These are phyloP conservation scores for Hydriomena furcata DNA, from an alignment of 2,888 invertebrate genomes.

Conservation along the genomic window DNA sequence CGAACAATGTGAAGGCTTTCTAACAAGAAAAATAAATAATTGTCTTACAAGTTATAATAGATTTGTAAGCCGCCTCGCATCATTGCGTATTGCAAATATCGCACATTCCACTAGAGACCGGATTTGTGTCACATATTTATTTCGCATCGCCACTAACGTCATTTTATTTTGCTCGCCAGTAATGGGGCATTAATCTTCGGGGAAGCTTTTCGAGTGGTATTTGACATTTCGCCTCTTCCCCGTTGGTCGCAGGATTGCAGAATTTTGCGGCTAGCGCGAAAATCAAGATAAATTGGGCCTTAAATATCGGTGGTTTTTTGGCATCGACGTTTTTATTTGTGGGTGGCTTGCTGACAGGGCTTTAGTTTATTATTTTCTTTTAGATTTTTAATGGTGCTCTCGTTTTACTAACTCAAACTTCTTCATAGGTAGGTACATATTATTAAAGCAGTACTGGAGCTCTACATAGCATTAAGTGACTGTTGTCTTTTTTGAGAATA, in stretches of 20 bases:
- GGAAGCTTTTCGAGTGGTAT: slow-evolving; percentile 46
- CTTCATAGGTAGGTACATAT: no score
- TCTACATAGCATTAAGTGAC: no score
- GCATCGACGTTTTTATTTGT: slow-evolving; percentile 11
- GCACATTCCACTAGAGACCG: slow-evolving; percentile 6
- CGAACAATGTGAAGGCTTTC: no score
- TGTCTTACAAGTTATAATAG: no score
- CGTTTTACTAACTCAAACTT: no score
- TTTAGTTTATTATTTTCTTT: slow-evolving; percentile 2
- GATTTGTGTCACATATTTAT: slow-evolving; percentile 23
- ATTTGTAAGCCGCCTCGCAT: neutral
- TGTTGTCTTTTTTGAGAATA: no score
- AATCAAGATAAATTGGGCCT: slow-evolving; percentile 27
- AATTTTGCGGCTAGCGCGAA: slow-evolving; percentile 41
- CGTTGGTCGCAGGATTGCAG: slow-evolving; percentile 28
- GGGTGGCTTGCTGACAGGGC: slow-evolving; percentile 3
- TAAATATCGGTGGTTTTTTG: slow-evolving; percentile 7
- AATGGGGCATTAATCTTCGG: slow-evolving; percentile 62
- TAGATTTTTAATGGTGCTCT: no score
- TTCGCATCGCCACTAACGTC: slow-evolving; percentile 42
- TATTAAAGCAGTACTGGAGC: no score
- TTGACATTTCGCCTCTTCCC: slow-evolving; percentile 51
- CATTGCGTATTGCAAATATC: slow-evolving; percentile 23
- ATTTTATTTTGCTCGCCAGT: slow-evolving; percentile 30
- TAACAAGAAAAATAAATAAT: no score